These are phyloP conservation scores for Paramormyrops kingsleyae DNA, from an alignment of 2,113 vertebrate genomes.

Conservation along the genomic window DNA sequence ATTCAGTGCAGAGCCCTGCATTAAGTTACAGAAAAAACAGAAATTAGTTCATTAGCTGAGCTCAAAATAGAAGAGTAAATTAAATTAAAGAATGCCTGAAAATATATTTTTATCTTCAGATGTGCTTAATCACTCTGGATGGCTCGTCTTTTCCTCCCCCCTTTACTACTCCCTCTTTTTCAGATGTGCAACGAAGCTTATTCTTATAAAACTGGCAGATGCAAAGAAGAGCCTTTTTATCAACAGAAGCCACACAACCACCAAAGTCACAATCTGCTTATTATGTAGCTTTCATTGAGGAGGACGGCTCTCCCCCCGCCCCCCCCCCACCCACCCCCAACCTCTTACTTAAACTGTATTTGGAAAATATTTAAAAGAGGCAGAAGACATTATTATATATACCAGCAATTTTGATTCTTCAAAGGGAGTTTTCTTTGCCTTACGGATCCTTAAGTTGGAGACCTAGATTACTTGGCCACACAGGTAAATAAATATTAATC, in stretches of 20 bases:
- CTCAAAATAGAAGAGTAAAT: slow-evolving; percentile 16
- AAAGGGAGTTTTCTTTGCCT: background rate
- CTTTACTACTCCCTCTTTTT: background rate
- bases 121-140: slow-evolving; percentile 16
- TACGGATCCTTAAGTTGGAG: background rate
- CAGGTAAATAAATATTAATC: slow-evolving; percentile 3
- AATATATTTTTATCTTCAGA: slow-evolving; percentile 18
- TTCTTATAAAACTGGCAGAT: background rate
- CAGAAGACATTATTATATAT: background rate
- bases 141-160: background rate
- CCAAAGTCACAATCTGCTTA: slow-evolving; percentile 19
- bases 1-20: background rate
- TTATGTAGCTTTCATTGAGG: slow-evolving; percentile 34
- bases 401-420: background rate
- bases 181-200: slow-evolving; percentile 14
- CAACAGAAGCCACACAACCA: slow-evolving; percentile 10
- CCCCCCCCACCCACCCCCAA: background rate
- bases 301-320: background rate
- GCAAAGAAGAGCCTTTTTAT: background rate
- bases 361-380: slow-evolving; percentile 32
- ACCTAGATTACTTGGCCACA: background rate
- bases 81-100: slow-evolving; percentile 18
- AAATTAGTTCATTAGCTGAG: slow-evolving; percentile 21
- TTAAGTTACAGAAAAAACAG: background rate
- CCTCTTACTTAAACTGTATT: slow-evolving; percentile 4